Base-by-base conservation (phyloP, 1,140 invertebrate genomes). In the Sitophilus oryzae region DNA sequence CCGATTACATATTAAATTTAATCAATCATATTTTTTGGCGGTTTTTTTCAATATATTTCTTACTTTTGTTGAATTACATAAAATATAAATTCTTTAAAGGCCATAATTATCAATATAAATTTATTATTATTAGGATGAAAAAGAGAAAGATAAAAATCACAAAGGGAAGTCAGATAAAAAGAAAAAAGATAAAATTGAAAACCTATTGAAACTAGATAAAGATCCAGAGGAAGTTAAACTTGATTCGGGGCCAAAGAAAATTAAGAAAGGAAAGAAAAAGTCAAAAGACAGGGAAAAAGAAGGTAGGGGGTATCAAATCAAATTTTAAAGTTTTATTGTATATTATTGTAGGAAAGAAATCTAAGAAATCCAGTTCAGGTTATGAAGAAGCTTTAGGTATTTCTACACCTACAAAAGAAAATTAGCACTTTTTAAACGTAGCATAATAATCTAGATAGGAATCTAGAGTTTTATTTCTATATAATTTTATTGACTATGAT, bases 381-480 rank as follows among this genome's bases (percentile, higher is more conserved):
- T 86, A 88, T 63, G 85, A 88, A 69, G 84, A 91, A 75, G 85
- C 91, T 20, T 77, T 88, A 55, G 91, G 91, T 48, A 92, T 94
- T 61, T 91, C 91, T 4, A 93, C 91, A 14, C 90, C 91, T 3
- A 93, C 90, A 46, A 92, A 93, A 73, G 91, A 93, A 77, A 80
- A 40, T 15, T 40, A 40, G n/a, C n/a, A n/a, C n/a, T n/a, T n/a
- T n/a, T n/a, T n/a, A n/a, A n/a, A n/a, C n/a, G n/a, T n/a, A n/a
- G n/a, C n/a, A n/a, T n/a, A n/a, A n/a, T n/a, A n/a, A n/a, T n/a
- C n/a, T n/a, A n/a, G n/a, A n/a, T n/a, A n/a, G n/a, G n/a, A n/a
- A n/a, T n/a, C n/a, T n/a, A n/a, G n/a, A n/a, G n/a, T n/a, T n/a
- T n/a, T n/a, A n/a, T n/a, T n/a, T n/a, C n/a, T n/a, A n/a, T n/a